Percentiles rank a stretch among this genome's conserved stretches.
These are phyloP conservation scores for Rhinogobio ventralis DNA, from an alignment of 2,797 vertebrate genomes.

Conservation along the genomic window DNA sequence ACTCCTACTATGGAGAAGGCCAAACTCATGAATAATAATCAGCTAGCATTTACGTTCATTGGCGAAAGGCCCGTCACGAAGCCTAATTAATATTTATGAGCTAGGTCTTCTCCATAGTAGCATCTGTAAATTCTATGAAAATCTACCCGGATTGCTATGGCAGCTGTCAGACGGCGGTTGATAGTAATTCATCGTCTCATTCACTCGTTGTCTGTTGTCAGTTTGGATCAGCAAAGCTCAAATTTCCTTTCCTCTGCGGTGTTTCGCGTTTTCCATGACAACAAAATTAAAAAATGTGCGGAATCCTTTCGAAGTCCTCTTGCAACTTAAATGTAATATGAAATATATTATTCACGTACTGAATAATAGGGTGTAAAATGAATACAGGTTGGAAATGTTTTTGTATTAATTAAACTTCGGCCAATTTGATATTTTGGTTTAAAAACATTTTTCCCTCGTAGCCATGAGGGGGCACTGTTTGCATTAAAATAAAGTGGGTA, in stretches of 20 bases:
- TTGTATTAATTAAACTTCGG: too few relatives aligned
- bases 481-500: neutral
- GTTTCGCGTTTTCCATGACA: neutral
- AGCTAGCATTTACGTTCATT: neutral
- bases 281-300: neutral
- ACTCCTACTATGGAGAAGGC: neutral
- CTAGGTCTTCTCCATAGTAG: neutral
- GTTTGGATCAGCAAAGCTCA: neutral
- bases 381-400: neutral
- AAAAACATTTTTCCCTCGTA: neutral
- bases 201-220: neutral
- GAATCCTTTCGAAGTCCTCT: neutral
- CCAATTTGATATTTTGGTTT: neutral
- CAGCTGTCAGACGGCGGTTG: constrained; percentile 18
- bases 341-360: neutral
- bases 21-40: neutral
- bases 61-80: neutral
- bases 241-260: neutral
- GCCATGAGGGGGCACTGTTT: constrained; percentile 8
- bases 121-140: neutral
- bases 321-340: neutral
- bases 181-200: neutral
- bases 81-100: constrained; percentile 32
- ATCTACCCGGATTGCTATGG: neutral
- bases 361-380: too few relatives aligned